These are phyloP conservation scores for Clamator glandarius DNA, from an alignment of 2,797 vertebrate genomes.

Conservation along the genomic window DNA sequence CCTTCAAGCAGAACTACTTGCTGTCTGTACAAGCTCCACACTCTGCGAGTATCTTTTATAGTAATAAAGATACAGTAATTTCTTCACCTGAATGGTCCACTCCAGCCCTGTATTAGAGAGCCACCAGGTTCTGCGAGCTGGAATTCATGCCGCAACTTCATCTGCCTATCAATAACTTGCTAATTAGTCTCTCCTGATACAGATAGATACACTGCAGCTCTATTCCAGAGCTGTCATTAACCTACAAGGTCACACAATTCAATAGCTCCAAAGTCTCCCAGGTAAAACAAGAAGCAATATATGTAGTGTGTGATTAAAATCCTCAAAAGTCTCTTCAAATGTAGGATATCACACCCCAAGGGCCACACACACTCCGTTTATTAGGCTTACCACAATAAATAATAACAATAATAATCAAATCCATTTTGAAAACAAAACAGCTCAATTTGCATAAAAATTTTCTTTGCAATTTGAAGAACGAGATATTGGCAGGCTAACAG, in stretches of 20 bases:
- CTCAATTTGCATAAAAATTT: background rate
- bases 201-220: background rate
- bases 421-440: background rate
- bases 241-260: constrained; percentile 26
- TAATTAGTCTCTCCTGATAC: constrained; percentile 26
- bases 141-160: constrained; percentile 2
- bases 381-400: background rate
- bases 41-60: background rate
- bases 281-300: constrained; percentile 14
- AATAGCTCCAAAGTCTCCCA: background rate
- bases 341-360: background rate
- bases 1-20: background rate
- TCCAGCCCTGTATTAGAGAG: background rate
- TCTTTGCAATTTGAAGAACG: background rate
- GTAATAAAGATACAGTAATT: background rate
- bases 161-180: constrained; percentile 34
- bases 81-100: background rate
- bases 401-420: background rate
- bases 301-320: accelerated
- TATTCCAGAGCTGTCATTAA: constrained; percentile 33
- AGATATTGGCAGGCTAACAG: background rate
- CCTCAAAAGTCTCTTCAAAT: background rate
- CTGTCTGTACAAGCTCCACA: background rate
- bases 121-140: background rate
- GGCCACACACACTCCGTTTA: background rate